Conservation (phyloP, 2,113 vertebrate genomes). For the Melospiza melodia region DNA sequence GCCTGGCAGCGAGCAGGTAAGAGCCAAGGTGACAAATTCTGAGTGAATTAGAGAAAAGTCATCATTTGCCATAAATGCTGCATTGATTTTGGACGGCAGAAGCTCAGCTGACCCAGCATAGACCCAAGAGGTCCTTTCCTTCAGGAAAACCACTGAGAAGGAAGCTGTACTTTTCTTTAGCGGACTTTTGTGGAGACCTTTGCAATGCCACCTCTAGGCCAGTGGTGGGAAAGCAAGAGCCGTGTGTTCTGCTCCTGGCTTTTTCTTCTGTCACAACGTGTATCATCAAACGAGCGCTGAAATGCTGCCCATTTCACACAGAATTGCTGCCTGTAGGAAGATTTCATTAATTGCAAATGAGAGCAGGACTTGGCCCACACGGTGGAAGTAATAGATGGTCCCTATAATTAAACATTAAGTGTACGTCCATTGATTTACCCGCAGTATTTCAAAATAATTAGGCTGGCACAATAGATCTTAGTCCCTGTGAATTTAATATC, state of each 20-base stretch:
- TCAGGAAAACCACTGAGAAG: neutral
- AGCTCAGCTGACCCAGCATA: neutral
- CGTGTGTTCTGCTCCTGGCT: neutral
- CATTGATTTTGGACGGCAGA: neutral
- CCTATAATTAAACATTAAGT: neutral
- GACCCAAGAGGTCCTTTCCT: neutral
- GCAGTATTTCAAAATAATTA: neutral
- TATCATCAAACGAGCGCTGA: neutral
- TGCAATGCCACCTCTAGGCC: neutral
- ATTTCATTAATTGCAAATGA: neutral
- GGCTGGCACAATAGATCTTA: neutral
- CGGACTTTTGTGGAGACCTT: neutral
- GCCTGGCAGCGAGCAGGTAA: neutral
- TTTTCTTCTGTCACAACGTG: neutral
- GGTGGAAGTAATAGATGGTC: neutral
- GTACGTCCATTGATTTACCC: neutral
- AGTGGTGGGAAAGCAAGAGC: neutral
- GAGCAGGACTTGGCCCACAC: neutral
- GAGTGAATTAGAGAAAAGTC: neutral
- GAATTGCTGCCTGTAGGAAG: neutral
- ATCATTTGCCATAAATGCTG: neutral
- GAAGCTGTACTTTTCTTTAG: neutral
- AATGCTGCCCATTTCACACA: conserved; percentile 5
- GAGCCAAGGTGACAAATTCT: neutral
- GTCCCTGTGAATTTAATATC: neutral